A percentile compares a stretch with the other conserved stretches of the same genome.
Conservation (phyloP, 2,113 vertebrate genomes). For the Lampris incognitus region DNA sequence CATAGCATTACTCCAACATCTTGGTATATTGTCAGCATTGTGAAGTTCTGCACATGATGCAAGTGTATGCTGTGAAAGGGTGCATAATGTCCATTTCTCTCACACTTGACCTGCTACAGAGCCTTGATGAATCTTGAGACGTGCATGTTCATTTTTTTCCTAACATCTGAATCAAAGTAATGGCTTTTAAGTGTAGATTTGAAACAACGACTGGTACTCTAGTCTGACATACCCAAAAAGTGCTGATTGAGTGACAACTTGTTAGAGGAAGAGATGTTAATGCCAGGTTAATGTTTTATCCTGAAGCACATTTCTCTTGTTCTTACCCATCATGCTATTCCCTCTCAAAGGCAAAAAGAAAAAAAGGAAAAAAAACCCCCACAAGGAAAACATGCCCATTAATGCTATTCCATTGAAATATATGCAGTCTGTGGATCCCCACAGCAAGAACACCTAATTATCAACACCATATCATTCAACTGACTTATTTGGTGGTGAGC, state of each 20-base stretch:
- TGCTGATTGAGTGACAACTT: constrained; percentile 51
- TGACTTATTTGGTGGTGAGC: constrained; percentile 29
- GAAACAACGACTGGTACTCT: constrained; percentile 8
- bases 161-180: constrained; percentile 49
- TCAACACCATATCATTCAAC: constrained; percentile 47
- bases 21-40: constrained; percentile 51
- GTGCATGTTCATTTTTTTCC: constrained; percentile 19
- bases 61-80: constrained; percentile 23
- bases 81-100: constrained; percentile 12
- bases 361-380: constrained; percentile 35
- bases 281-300: constrained; percentile 12
- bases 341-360: constrained; percentile 49
- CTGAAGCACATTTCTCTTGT: neutral
- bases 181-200: constrained; percentile 37
- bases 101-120: neutral
- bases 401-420: constrained; percentile 43
- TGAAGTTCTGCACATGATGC: constrained; percentile 43
- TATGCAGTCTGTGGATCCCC: constrained; percentile 57
- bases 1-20: constrained; percentile 57
- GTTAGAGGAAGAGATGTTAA: constrained; percentile 34
- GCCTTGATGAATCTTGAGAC: neutral
- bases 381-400: constrained; percentile 32
- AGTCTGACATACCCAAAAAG: constrained; percentile 39
- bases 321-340: constrained; percentile 9
- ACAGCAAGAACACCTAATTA: constrained; percentile 55